Base-by-base conservation (phyloP, 2,113 vertebrate genomes). In the Geococcyx californianus region DNA sequence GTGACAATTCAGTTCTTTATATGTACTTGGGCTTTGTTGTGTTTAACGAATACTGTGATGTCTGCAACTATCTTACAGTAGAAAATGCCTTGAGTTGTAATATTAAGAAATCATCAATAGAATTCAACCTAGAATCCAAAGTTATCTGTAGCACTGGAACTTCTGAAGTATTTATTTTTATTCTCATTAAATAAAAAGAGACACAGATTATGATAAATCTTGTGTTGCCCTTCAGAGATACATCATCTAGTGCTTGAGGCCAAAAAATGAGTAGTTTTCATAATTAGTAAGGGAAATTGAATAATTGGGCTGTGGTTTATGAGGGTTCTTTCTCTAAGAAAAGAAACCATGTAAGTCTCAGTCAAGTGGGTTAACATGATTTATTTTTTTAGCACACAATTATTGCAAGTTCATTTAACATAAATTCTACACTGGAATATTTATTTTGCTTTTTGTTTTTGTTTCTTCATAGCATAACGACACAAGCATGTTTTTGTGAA, bases 271-370 rank as follows among this genome's bases (percentile, higher is more conserved):
- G 86, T 97, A 93, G 91, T 97, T 98, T 97, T 93, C 87, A 96
- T 97, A 97, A 97, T 97, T 98, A 97, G 87, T 96, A 95, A 95
- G 74, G 87, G 64, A 98, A 98, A 97, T 96, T 97, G 92, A 98
- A 95, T 97, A 97, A 97, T 95, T 98, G 93, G 85, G 75, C 90
- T 95, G 76, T 95, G 62, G 86, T 96, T 97, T 97, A 96, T 95
- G 86, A 95, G 69, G 45, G 26, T 93, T 95, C 77, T 87, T 89
- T 59, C 58, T 86, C 82, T 94, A 94, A 89, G 77, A 97, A 95
- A 69, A 89, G 87, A 97, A 97, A 91, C 68, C 38, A 49, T 83
- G 18, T 83, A 97, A 97, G 72, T 94, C 76, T 84, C 60, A 97
- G 88, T 97, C 84, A 98, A 95, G 73, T 96, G 56, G 55, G 62